A percentile compares a stretch with the other conserved stretches of the same genome.
These are phyloP conservation scores for Diarsia mendica DNA, from an alignment of 2,888 invertebrate species.

Conservation along the genomic window DNA sequence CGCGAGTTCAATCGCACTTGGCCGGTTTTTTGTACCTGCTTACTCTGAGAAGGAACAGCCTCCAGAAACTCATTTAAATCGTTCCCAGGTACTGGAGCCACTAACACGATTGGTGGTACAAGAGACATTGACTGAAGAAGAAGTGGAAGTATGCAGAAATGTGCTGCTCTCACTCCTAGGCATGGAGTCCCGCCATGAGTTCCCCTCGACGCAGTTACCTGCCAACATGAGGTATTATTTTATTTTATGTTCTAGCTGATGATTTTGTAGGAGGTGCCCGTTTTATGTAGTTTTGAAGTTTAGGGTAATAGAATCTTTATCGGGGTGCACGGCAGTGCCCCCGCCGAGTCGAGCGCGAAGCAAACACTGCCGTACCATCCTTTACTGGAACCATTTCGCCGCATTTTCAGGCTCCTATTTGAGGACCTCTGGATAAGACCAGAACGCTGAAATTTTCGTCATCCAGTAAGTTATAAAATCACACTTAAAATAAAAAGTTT, in stretches of 20 bases:
- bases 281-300: neutral
- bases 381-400: too few species aligned
- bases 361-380: too few species aligned
- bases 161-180: slow-evolving; percentile 95
- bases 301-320: neutral
- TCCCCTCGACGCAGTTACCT: slow-evolving; percentile 93
- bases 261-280: neutral
- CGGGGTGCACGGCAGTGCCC: too few species aligned
- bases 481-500: too few species aligned
- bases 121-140: slow-evolving; percentile 95
- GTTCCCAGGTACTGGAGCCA: slow-evolving; percentile 93
- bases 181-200: slow-evolving; percentile 95
- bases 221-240: slow-evolving; percentile 89
- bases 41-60: neutral
- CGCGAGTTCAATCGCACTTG: too few species aligned
- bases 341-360: too few species aligned
- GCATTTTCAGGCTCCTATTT: too few species aligned
- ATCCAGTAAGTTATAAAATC: too few species aligned
- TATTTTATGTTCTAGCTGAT: neutral
- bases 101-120: slow-evolving; percentile 95
- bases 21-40: too few species aligned
- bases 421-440: too few species aligned
- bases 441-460: too few species aligned
- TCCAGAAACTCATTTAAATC: neutral
- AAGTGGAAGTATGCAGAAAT: slow-evolving; percentile 96